Evolutionary conservation across 2,113 vertebrate genomes (phyloP), one percentile per base, ranked within the genome.

Genomic region (Caretta caretta): DNA sequence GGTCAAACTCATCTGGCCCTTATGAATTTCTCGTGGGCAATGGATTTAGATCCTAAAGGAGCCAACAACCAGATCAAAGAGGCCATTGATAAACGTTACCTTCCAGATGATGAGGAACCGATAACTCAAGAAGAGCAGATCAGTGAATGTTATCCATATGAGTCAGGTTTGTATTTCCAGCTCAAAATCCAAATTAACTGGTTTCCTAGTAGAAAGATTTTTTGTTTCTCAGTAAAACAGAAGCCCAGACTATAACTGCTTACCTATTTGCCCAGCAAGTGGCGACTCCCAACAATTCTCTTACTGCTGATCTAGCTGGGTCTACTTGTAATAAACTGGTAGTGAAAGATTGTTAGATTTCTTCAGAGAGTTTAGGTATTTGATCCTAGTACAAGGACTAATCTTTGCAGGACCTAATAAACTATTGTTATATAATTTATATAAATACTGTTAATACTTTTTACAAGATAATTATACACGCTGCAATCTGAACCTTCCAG

Each of bases 51-150:
- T 93, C 99, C 99, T 86, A 99, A 99, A 98, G 99, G 99, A 98
- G 99, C 99, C 90, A 99, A 99, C 97, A 99, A 99, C 98, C 99
- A 99, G 98, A 99, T 99, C 96, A 99, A 99, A 98, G 99, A 99
- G 98, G 99, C 99, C 97, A 99, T 99, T 75, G 99, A 99, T 85
- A 99, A 99, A 83, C 98, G 99, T 83, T 99, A 99, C 98, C 98
- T 99, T 94, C 99, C 99, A 9, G 99, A 99, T n/a, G 99, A 99
- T 16, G 99, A 99, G 94, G 99, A 99, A 72, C 99, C 99, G 22
- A 98, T 99, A 93, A 99, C 98, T 27, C 98, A 98, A 54, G 99
- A 99, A 92, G 99, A 99, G 88, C 99, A 99, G 62, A 98, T 98
- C 95, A 98, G 98, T 90, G 98, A 99, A 97, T 98, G 98, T 93